Percentiles rank a stretch among this genome's conserved stretches.
phyloP scores from a whole-genome alignment of 2,113 vertebrate genomes.

The Rostratula benghalensis region DNA sequence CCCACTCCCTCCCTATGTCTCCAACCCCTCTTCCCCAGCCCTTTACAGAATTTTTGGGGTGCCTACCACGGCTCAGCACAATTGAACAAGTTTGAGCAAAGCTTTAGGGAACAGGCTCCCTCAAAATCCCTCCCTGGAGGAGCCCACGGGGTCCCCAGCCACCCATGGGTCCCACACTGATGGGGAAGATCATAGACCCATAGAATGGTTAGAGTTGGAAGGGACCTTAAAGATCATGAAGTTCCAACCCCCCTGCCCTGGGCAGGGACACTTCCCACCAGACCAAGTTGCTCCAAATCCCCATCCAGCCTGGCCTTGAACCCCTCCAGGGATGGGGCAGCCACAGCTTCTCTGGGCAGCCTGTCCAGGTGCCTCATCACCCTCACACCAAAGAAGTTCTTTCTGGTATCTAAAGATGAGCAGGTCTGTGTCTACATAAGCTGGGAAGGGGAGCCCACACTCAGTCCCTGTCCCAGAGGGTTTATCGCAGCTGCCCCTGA shows the following conservation, averaged over 20 bases:
- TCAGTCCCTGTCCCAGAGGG: neutral
- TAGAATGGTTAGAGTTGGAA: too few species aligned
- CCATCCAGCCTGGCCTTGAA: too few species aligned
- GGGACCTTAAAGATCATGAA: too few species aligned
- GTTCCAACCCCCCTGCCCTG: too few species aligned
- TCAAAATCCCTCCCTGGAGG: neutral
- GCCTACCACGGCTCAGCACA: neutral
- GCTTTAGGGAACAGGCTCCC: neutral
- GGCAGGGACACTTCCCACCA: too few species aligned
- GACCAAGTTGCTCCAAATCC: too few species aligned
- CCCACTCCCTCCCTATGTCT: accelerated
- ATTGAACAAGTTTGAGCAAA: neutral
- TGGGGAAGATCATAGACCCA: too few species aligned
- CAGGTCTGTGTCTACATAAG: neutral
- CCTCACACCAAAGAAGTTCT: too few species aligned
- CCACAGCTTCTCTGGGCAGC: too few species aligned
- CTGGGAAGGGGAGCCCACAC: neutral
- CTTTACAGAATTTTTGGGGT: neutral
- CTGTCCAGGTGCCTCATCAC: too few species aligned
- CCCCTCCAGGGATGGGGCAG: too few species aligned
- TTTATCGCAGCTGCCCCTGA: neutral
- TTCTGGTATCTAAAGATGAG: neutral
- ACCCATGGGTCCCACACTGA: accelerated
- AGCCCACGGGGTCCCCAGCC: too few species aligned
- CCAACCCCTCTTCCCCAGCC: neutral